Base-by-base conservation (phyloP, 37 sponge, comb jelly and placozoan species). In the Halisarca cf. caerulea region DNA sequence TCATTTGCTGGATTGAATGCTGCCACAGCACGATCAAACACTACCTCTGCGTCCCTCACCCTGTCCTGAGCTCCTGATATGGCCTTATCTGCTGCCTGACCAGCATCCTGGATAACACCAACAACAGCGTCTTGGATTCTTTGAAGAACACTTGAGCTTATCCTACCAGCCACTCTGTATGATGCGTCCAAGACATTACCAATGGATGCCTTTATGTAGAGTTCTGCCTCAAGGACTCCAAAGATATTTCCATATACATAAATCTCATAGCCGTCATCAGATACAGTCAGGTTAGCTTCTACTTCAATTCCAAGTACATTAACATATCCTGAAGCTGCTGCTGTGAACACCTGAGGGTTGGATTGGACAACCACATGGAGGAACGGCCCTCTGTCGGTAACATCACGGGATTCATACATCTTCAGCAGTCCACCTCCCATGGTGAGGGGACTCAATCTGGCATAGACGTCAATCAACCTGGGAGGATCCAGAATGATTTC, bases 401-500 rank as follows among this genome's bases (percentile, higher is more conserved):
- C 86, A 32, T 43, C 34, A 44, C 86, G 27, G 27, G 86, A 85
- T 42, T 28, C 61, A 43, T 36, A 79, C 86, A 85, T 85, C 23
- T 61, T 59, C 14, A 85, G 28, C 23, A 85, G 51, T 21, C 86
- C 79, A 37, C 75, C 68, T 59, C 53, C 38, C 18, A 74, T 25
- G 4, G 59, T 35, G 30, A 85, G n/a, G 60, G 64, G 86, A 45
- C 37, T 34, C 66, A 85, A 58, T 23, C 38, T 57, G 3, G 53
- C 86, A 36, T 23, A 27, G 25, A 85, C 36, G 9, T 78, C 32
- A 28, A 85, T 33, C 18, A 58, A 3, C 5, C 11, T 62, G 3
- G 86, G 79, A 17, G 59, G 72, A 59, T 58, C 43, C 3, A 85
- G 51, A 15, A 20, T 32, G 5, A 85, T 47, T 3, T 85, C 86